Evolutionary conservation across 2,113 vertebrate species (phyloP).

Genomic region (Sturnira hondurensis): DNA sequence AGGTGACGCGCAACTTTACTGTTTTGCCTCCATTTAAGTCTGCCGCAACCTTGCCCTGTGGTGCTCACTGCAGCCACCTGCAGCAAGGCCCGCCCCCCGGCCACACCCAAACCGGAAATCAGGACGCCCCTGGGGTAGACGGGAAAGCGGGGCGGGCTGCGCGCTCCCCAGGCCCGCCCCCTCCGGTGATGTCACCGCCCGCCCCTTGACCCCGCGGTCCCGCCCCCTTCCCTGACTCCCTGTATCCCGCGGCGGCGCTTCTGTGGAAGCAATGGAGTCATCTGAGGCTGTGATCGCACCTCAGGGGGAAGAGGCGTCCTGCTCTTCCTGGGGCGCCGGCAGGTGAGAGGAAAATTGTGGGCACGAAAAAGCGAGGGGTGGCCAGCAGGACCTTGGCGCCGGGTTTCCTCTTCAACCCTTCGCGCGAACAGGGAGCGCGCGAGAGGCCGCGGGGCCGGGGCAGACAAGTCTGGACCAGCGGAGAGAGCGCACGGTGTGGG

Average conservation of each 20-base stretch:
- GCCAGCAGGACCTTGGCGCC: too few relatives aligned
- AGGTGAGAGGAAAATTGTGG: slow-evolving; percentile 11
- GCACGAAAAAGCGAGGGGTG: neutral
- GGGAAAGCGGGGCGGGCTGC: neutral
- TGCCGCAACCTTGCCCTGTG: rapidly evolving
- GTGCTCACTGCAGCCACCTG: neutral
- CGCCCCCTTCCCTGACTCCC: slow-evolving; percentile 8
- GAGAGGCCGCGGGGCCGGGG: neutral
- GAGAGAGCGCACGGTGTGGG: slow-evolving; percentile 44
- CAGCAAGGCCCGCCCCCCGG: rapidly evolving
- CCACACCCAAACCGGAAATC: slow-evolving; percentile 59
- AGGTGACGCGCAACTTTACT: rapidly evolving
- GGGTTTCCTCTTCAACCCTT: neutral
- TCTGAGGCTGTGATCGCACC: rapidly evolving
- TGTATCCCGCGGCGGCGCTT: neutral
- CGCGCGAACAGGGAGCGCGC: neutral
- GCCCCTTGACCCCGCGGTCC: slow-evolving; percentile 52
- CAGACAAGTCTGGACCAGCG: neutral
- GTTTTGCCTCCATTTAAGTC: rapidly evolving
- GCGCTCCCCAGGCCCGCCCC: neutral
- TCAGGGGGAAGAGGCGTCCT: neutral
- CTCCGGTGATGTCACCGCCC: neutral
- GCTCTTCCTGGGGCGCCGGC: slow-evolving; percentile 54
- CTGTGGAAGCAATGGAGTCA: neutral
- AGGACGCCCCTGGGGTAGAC: neutral